Base-by-base conservation (phyloP, 2,888 invertebrate genomes). In the Melitaea athalia region DNA sequence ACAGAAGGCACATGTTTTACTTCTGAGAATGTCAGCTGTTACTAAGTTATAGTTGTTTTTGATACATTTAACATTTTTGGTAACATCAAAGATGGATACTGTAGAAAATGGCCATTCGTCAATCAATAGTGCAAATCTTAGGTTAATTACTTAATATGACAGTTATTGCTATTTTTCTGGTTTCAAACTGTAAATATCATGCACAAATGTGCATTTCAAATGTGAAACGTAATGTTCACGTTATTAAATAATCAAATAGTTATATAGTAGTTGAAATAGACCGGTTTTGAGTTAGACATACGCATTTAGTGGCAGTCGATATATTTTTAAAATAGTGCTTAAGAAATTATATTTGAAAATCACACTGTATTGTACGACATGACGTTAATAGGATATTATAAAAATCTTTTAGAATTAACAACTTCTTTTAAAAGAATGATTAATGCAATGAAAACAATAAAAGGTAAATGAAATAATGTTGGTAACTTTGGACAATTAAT, bases 281-380 rank as follows among this genome's bases (percentile, higher is more conserved):
- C 92, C 90, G 90, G 92, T 87, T 92, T 90, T 92, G 81, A 79
- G 83, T 92, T 92, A 91, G 92, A 84, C 89, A 91, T 91, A 91
- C 79, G 86, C 89, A 87, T 83, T 85, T 91, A 91, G 89, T 82
- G 79, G 87, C 91, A 90, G 89, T 84, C 81, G 80, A 76, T 85
- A 85, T 85, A 88, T 76, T 84, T 85, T 85, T 87, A 90, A 89
- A 86, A 85, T 92, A 92, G 91, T 81, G 78, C 79, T 81, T 89
- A 90, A 89, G 89, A 84, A 66, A 11, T 15, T 79, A 77, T 80
- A 77, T 74, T 78, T 78, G 82, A 82, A 83, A 86, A 87, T 86
- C 86, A 83, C 85, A 86, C 81, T 87, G 81, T 77, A 76, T 78
- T 79, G 42, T 59, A 42, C 7, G 52, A 52, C 8, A 38, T 42